These are phyloP conservation scores for Platysternon megacephalum DNA, from an alignment of 2,113 vertebrate genomes.

Conservation along the genomic window DNA sequence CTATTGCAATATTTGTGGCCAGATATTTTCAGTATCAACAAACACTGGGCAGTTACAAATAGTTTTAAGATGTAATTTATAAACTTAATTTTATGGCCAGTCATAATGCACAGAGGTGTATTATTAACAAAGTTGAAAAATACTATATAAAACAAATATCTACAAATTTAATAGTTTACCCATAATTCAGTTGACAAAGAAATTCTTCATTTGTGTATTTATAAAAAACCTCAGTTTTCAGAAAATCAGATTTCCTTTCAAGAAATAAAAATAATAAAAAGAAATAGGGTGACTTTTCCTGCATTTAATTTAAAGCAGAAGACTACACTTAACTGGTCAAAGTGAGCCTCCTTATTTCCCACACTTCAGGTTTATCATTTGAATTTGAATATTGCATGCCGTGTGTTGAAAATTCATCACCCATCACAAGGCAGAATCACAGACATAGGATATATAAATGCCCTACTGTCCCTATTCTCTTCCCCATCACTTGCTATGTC, in stretches of 20 bases:
- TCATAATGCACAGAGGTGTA: not conserved
- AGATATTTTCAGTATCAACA: not conserved
- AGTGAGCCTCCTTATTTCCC: not conserved
- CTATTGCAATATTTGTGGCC: not conserved
- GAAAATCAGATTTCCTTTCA: not conserved
- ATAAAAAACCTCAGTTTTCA: not conserved
- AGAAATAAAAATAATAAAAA: not conserved
- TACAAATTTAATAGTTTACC: not conserved
- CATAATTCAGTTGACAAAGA: not conserved
- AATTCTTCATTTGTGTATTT: not conserved
- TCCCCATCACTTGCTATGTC: not conserved
- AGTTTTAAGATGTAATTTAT: not conserved
- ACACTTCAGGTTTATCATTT: not conserved
- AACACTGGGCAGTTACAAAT: not conserved
- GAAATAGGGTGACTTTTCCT: not conserved
- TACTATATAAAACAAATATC: not conserved
- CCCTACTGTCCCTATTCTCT: not conserved
- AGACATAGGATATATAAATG: not conserved
- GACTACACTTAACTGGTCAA: not conserved
- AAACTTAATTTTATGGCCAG: not conserved
- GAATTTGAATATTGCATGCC: not conserved
- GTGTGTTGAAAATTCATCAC: not conserved
- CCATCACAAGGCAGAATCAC: not conserved
- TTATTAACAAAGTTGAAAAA: not conserved
- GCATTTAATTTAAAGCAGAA: not conserved